phyloP scores from a whole-genome alignment of 2,113 vertebrate species.

The Indri indri region DNA sequence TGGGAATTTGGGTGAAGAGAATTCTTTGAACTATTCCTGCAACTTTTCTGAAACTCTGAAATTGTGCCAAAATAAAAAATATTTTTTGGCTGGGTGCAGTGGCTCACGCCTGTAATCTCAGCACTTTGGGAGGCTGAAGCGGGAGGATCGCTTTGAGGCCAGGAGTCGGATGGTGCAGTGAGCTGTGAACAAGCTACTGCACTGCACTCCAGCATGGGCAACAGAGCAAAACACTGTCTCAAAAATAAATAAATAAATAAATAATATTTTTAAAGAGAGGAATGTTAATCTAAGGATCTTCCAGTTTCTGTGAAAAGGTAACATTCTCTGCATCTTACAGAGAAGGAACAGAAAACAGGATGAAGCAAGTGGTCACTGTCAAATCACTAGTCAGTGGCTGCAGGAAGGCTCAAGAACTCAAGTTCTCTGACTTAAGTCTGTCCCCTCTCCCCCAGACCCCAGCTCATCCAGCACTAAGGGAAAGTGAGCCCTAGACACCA shows the following conservation, averaged over 20 bases:
- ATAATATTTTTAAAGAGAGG: neutral
- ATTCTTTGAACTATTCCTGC: constrained; percentile 26
- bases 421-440: neutral
- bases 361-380: neutral
- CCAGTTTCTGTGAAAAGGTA: neutral
- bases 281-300: neutral
- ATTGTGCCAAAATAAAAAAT: constrained; percentile 10
- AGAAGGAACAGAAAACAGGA: neutral
- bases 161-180: too few relatives aligned
- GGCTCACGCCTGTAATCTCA: too few relatives aligned
- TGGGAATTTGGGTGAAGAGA: neutral
- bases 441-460: neutral
- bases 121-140: too few relatives aligned
- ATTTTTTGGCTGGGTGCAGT: neutral
- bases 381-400: neutral
- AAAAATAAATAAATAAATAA: neutral
- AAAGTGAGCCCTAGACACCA: neutral
- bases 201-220: too few relatives aligned
- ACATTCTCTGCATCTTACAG: neutral
- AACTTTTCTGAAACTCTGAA: constrained; percentile 52
- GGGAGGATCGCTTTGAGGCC: too few relatives aligned
- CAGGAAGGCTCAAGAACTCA: neutral
- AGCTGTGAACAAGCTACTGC: too few relatives aligned
- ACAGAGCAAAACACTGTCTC: too few relatives aligned
- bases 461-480: neutral